A percentile compares a stretch with the other conserved stretches of the same genome.
These are phyloP conservation scores for Drosophila parvula DNA, from an alignment of 1,140 invertebrate species.

Conservation along the genomic window DNA sequence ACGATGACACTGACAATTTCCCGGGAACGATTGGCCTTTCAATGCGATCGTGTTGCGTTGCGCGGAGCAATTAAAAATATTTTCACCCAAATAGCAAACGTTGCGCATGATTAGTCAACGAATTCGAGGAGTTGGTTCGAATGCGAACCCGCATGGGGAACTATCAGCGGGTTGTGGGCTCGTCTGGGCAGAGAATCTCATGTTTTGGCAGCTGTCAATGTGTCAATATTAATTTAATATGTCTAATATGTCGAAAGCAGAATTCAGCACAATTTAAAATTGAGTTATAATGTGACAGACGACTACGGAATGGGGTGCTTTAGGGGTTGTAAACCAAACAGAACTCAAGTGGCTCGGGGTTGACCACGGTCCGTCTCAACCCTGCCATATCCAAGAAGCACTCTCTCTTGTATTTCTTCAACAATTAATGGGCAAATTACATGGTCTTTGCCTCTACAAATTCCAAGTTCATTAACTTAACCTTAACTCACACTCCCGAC, in stretches of 20 bases:
- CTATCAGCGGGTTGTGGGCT: conserved; percentile 32
- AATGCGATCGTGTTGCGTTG: conserved; percentile 49
- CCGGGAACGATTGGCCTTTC: conserved; percentile 44
- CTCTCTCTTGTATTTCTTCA: conserved; percentile 10
- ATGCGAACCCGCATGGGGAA: conserved; percentile 62
- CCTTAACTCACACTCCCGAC: conserved; percentile 45
- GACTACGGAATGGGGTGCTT: conserved; percentile 25
- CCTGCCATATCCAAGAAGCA: conserved; percentile 5
- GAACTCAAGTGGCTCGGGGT: conserved; percentile 39
- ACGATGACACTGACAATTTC: conserved; percentile 71
- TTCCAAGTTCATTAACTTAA: conserved; percentile 58
- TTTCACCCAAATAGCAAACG: conserved; percentile 74
- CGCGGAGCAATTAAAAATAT: conserved; percentile 67
- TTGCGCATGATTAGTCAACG: conserved; percentile 77
- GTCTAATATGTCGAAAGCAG: conserved; percentile 78
- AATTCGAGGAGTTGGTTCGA: conserved; percentile 46
- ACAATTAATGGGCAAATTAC: conserved; percentile 75
- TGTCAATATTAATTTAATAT: conserved; percentile 82
- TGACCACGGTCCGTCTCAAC: conserved; percentile 8
- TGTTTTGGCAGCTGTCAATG: conserved; percentile 81
- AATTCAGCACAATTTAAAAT: conserved; percentile 76
- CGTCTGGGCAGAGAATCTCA: conserved; percentile 30
- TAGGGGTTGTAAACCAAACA: conserved; percentile 27
- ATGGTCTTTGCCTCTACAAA: conserved; percentile 58
- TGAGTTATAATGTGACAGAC: conserved; percentile 68